Conservation (phyloP, 2,888 invertebrate genomes). For the Acronicta psi region DNA sequence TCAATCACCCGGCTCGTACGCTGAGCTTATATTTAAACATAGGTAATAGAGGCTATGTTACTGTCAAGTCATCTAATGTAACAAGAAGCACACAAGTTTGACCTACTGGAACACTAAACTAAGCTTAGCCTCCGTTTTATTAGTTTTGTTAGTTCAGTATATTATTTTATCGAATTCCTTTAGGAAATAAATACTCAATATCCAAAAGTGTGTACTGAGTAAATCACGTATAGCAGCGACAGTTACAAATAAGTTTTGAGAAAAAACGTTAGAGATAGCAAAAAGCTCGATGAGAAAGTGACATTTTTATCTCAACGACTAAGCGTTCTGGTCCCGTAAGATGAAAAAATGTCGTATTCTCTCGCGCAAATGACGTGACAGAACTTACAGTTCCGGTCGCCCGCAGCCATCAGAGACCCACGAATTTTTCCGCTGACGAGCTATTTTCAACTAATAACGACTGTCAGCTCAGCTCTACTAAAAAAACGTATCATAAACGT, state of each 20-base stretch:
- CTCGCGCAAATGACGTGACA: conserved; percentile 65
- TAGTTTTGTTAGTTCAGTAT: neutral
- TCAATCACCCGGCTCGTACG: conserved; percentile 40
- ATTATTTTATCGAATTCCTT: neutral
- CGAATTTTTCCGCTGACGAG: conserved; percentile 66
- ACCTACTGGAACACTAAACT: conserved; percentile 37
- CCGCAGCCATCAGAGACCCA: conserved; percentile 59
- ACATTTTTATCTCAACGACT: conserved; percentile 65
- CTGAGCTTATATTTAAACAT: conserved; percentile 41
- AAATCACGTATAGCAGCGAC: conserved; percentile 46
- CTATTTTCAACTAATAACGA: conserved; percentile 57
- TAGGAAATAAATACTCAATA: neutral
- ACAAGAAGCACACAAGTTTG: conserved; percentile 28
- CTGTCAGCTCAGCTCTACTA: conserved; percentile 63
- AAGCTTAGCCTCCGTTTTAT: neutral
- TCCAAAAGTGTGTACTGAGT: too few relatives aligned
- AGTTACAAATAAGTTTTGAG: conserved; percentile 53
- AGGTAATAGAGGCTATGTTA: conserved; percentile 44
- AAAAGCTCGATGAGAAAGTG: conserved; percentile 59
- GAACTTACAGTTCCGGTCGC: conserved; percentile 67
- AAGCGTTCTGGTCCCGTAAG: conserved; percentile 61
- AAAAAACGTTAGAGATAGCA: conserved; percentile 52
- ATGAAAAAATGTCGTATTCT: conserved; percentile 58
- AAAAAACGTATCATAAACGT: conserved; percentile 59
- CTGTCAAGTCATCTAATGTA: conserved; percentile 51